Base-by-base conservation (phyloP, 2,113 vertebrate genomes). In the Furnarius figulus region DNA sequence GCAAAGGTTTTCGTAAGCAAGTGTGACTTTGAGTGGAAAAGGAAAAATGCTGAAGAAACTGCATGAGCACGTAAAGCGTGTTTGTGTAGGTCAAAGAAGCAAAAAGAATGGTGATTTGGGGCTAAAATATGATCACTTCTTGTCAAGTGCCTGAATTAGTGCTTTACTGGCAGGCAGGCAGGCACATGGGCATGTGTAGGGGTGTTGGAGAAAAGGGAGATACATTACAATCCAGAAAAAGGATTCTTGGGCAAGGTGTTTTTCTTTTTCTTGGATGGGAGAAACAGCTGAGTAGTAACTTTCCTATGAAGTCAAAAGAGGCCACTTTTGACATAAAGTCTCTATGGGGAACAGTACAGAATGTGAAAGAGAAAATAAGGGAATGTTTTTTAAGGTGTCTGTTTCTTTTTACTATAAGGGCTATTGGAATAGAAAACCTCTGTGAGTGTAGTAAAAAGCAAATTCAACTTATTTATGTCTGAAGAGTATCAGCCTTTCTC, bases 251-350 rank as follows among this genome's bases (percentile, higher is more conserved):
- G 56, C 55, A 94, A 92, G 88, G 90, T 93, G 59, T 53, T 85
- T 85, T 93, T 85, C 66, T 91, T 95, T 87, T 87, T 90, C 78
- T 94, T 95, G 87, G 74, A 53, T 90, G 63, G 63, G 35, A 93
- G 71, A 93, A 96, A 85, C 19, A 83, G 90, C 87, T 88, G 93
- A 94, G 55, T 53, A 63, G 44, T 73, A 47, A 76, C 63, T 94
- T 96, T 80, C 22, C 56, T 59, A 1, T 23, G 14, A 42, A 94
- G 75, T 85, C 90, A 74, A 11, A 68, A 90, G 88, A 63, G 65
- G 85, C 59, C 87, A 55, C 58, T 79, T 95, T 80, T 90, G 78
- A 81, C 79, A 47, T 39, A 31, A 83, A 50, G 65, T 70, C 78
- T 94, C 75, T 83, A 35, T 83, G 73, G 83, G 49, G 79, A 94